phyloP scores from a whole-genome alignment of 2,888 invertebrate genomes.

The Drosophila mercatorum region DNA sequence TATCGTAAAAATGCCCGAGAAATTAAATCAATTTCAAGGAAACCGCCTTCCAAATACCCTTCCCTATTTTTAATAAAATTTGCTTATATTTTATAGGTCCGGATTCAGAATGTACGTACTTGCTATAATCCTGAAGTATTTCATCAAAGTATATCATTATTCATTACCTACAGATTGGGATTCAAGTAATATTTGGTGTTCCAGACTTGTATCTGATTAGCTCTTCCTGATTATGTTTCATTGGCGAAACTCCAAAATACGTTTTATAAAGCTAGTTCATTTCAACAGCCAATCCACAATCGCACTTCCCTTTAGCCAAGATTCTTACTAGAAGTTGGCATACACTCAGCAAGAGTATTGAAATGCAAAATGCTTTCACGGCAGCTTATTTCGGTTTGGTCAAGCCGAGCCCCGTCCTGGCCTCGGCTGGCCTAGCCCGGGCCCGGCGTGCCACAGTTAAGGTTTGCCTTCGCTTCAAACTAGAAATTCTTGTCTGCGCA shows the following conservation, averaged over 20 bases:
- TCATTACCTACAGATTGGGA: no score
- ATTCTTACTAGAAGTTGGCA: background rate
- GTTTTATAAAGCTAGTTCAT: no score
- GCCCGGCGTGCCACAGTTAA: conserved; percentile 60
- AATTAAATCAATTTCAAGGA: conserved; percentile 31
- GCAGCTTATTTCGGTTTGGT: conserved; percentile 47
- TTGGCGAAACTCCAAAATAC: no score
- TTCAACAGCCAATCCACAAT: no score
- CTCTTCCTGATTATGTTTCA: no score
- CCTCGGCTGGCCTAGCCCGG: conserved; percentile 20
- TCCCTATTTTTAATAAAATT: background rate
- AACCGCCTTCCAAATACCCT: conserved; percentile 33
- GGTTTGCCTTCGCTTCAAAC: conserved; percentile 64
- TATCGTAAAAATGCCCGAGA: conserved; percentile 76
- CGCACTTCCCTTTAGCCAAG: background rate
- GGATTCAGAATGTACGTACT: no score
- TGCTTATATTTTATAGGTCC: no score
- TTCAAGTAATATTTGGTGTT: no score
- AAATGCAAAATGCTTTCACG: conserved; percentile 78
- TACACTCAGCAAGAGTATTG: conserved; percentile 24
- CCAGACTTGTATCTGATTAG: no score
- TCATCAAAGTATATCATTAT: no score
- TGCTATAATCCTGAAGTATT: no score
- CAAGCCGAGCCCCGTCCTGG: conserved; percentile 34
- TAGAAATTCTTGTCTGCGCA: conserved; percentile 74